Base-by-base conservation (phyloP, 2,888 invertebrate genomes). In the Andrena bicolor region DNA sequence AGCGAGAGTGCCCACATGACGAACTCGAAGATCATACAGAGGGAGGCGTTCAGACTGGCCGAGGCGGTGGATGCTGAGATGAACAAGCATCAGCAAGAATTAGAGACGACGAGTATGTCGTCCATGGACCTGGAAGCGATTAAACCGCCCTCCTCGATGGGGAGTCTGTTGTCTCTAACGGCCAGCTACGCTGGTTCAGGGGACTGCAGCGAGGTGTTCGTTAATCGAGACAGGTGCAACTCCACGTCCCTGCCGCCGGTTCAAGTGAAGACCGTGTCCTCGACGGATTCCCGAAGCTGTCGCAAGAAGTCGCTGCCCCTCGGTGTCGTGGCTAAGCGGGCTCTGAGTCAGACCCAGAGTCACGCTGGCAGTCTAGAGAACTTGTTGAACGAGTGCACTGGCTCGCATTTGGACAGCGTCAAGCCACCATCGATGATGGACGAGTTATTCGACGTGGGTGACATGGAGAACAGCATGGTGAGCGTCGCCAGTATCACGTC, bases 381-480 rank as follows among this genome's bases (percentile, higher is more conserved):
- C 89, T 90, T 96, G 3, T 72, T 93, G 23, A 96, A 96, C 89
- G 95, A 94, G 77, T 93, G 95, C 82, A 95, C 94, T 65, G 94
- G 95, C 0, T 96, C 96, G 6, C 97, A 97, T 91, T 94, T 98
- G 41, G 98, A 98, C 48, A 96, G 97, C 83, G 96, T 98, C 2
- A 97, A 97, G 91, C 98, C 98, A 2, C 98, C 98, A 0, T 97
- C 97, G 0, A 95, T 97, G 84, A 96, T 98, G 96, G 97, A 97
- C 77, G 95, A 96, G 88, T 90, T 95, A 5, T 86, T 92, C 0
- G 93, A 94, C 61, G 90, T 84, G 5, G 93, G 90, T 1, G 98
- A 98, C 88, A 96, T 97, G 96, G 97, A 97, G 86, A 96, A 96
- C 82, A 98, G 98, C 85, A 97, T 98, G 96, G 94, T 97, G 16